Evolutionary conservation across 2,113 vertebrate genomes (phyloP).

Genomic region (Pholis gunnellus): DNA sequence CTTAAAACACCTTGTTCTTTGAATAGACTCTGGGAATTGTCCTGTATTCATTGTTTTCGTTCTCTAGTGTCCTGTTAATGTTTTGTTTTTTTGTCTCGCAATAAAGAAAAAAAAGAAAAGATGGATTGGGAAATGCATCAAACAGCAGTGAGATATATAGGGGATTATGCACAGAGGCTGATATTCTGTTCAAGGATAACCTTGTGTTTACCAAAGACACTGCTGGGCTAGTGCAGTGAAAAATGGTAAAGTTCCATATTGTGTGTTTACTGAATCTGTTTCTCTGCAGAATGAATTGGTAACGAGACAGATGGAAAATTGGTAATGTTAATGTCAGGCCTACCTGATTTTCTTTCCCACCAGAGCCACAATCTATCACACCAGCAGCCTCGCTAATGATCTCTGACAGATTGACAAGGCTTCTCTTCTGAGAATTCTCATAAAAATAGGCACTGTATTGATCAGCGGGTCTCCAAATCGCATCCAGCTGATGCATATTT

Average conservation of each 20-base stretch:
- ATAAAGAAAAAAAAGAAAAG: neutral
- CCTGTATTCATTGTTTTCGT: neutral
- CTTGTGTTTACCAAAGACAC: slow-evolving; percentile 10
- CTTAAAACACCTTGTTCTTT: neutral
- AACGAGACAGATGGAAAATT: slow-evolving; percentile 61
- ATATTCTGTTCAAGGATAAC: slow-evolving; percentile 7
- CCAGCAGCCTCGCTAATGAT: slow-evolving; percentile 72
- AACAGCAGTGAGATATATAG: slow-evolving; percentile 6
- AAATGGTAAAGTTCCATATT: slow-evolving; percentile 11
- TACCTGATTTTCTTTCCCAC: slow-evolving; percentile 63
- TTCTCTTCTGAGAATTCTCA: slow-evolving; percentile 71
- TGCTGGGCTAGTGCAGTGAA: slow-evolving; percentile 1
- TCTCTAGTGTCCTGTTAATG: neutral
- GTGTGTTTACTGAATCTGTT: slow-evolving; percentile 45
- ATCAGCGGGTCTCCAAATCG: slow-evolving; percentile 78
- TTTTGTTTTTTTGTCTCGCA: neutral
- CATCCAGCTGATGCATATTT: slow-evolving; percentile 78
- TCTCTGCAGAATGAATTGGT: slow-evolving; percentile 25
- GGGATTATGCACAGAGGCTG: neutral
- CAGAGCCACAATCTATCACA: slow-evolving; percentile 70
- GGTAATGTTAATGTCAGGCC: slow-evolving; percentile 67
- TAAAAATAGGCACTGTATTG: slow-evolving; percentile 77
- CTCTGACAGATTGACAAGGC: slow-evolving; percentile 81
- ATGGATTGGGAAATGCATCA: neutral
- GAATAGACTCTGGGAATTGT: neutral